Base-by-base conservation (phyloP, 2,888 invertebrate species). In the Rhorus exstirpatorius region DNA sequence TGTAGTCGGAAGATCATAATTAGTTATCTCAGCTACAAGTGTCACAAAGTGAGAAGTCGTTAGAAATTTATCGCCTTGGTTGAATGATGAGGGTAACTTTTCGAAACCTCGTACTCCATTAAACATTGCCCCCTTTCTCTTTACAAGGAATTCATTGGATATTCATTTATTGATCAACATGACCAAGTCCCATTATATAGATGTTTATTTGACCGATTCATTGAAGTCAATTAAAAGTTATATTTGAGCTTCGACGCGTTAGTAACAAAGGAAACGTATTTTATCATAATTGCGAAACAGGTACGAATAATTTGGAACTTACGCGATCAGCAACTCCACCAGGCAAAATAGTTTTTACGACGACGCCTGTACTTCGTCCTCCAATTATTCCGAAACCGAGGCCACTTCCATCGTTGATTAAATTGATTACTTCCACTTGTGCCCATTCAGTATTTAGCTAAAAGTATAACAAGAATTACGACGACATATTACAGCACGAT, bases 311-410 rank as follows among this genome's bases (percentile, higher is more conserved):
- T 31, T 12, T 24, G 8, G 51, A 61, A 93, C 96, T 95, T 91
- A 98, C 98, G 87, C 98, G 95, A 93, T 99, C 99, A 7, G 99
- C 99, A 1, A 99, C 98, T 71, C 99, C 99, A 4, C 99, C 99
- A 0, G 99, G 98, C 80, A 99, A 94, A 87, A 99, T 99, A 14
- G 99, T 99, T 93, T 99, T 99, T 12, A 99, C 99, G 84, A 99
- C 99, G n/a, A 99, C 99, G 4, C 99, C 99, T 86, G 99, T 99
- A 86, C 98, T 98, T 88, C 99, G 96, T 63, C 97, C 98, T 24
- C 99, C 99, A 90, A 99, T 99, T 90, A 99, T 99, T 88, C 99
- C 99, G 94, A 99, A 99, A 46, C 99, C 99, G 87, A 99, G 95
- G 35, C 99, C 99, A 80, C 98, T 97, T 83, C 99, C 99, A 95